Evolutionary conservation across 2,888 invertebrate genomes (phyloP).

Genomic region (Linnaemya tessellans): DNA sequence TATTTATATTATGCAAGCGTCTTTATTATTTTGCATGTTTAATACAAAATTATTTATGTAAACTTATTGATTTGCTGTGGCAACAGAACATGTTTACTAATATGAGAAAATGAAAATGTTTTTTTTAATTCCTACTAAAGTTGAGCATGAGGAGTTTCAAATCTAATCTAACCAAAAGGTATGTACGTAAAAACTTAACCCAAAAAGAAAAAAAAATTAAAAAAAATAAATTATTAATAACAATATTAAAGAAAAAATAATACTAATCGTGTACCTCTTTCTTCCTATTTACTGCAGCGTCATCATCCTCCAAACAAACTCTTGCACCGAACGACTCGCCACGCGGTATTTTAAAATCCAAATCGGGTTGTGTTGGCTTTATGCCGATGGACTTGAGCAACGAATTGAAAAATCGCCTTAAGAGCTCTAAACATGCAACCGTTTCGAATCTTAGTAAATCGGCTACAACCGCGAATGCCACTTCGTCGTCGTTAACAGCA

Average conservation of each 20-base stretch:
- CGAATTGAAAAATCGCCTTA: slow-evolving; percentile 82
- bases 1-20: not conserved
- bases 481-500: slow-evolving; percentile 42
- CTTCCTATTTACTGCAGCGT: slow-evolving; percentile 44
- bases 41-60: not conserved
- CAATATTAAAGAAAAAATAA: too few relatives aligned
- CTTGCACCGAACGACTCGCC: slow-evolving; percentile 74
- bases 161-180: slow-evolving; percentile 12
- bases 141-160: slow-evolving; percentile 61
- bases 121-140: slow-evolving; percentile 47
- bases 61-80: not conserved
- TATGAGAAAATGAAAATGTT: slow-evolving; percentile 13
- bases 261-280: not conserved
- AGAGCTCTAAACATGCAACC: slow-evolving; percentile 82
- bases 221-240: not conserved
- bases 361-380: slow-evolving; percentile 79
- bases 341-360: slow-evolving; percentile 80
- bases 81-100: slow-evolving; percentile 24
- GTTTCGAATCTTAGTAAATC: slow-evolving; percentile 82
- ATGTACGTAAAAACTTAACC: slow-evolving; percentile 39
- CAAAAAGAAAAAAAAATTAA: not conserved
- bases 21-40: slow-evolving; percentile 52
- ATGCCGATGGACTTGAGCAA: slow-evolving; percentile 82
- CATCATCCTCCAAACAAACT: slow-evolving; percentile 58
- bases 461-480: slow-evolving; percentile 78